Conservation (phyloP, 2,113 vertebrate species). For the Ictalurus punctatus region DNA sequence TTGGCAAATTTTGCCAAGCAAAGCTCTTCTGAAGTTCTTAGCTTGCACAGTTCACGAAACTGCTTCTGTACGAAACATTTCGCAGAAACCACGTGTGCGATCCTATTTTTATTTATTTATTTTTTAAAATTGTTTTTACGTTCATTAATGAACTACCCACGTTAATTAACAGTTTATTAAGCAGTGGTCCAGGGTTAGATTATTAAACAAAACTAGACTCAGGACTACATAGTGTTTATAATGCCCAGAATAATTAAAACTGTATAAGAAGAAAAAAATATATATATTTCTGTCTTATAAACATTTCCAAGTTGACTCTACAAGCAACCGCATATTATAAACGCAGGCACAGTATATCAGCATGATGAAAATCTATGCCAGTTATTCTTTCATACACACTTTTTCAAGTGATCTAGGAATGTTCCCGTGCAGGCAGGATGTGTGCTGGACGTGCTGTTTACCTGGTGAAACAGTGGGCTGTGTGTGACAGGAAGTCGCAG, state of each 20-base stretch:
- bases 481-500: constrained; percentile 88
- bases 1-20: neutral
- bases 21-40: neutral
- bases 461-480: constrained; percentile 95
- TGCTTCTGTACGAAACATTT: neutral
- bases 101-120: too few species aligned
- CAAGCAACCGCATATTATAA: neutral
- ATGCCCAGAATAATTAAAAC: neutral
- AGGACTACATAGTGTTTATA: neutral
- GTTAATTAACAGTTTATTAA: neutral
- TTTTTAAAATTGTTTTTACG: too few species aligned
- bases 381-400: neutral
- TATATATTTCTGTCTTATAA: neutral
- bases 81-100: neutral
- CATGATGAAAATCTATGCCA: neutral
- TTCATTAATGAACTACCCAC: neutral
- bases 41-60: neutral
- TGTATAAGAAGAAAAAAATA: neutral
- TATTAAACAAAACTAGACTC: neutral
- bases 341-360: neutral
- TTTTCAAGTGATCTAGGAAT: neutral
- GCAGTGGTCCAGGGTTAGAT: neutral
- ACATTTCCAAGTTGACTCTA: neutral
- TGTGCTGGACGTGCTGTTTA: constrained; percentile 36
- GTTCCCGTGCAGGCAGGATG: too few species aligned